Evolutionary conservation across 2,797 vertebrate genomes (phyloP).

Genomic region (Notoglanidium macrostoma): DNA sequence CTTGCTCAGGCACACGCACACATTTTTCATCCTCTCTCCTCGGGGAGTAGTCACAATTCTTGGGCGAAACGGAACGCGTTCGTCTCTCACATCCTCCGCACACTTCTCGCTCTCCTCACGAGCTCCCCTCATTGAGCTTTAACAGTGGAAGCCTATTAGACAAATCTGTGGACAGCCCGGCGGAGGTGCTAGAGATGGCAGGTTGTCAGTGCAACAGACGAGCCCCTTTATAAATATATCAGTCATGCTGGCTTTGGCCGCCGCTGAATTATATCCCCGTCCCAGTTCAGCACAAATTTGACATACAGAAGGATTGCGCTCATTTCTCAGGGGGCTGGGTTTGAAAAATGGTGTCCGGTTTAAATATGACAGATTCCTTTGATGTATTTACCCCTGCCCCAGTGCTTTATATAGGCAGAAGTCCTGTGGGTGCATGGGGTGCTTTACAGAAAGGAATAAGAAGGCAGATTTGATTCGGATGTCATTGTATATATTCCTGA

Average conservation of each 20-base stretch:
- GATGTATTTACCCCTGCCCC: slow-evolving; percentile 75
- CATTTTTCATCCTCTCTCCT: slow-evolving; percentile 65
- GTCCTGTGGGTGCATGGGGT: slow-evolving; percentile 47
- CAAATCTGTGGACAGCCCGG: slow-evolving; percentile 73
- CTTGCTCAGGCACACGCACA: slow-evolving; percentile 11
- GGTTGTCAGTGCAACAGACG: slow-evolving; percentile 71
- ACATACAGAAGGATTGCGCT: slow-evolving; percentile 56
- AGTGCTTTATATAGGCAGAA: slow-evolving; percentile 46
- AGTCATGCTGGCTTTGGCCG: slow-evolving; percentile 77
- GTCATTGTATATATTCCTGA: slow-evolving; percentile 20
- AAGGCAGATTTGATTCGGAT: slow-evolving; percentile 41
- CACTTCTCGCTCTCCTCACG: slow-evolving; percentile 52
- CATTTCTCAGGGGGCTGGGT: slow-evolving; percentile 58
- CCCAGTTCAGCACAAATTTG: slow-evolving; percentile 63
- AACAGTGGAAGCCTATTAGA: slow-evolving; percentile 77
- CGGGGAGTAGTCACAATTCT: slow-evolving; percentile 72
- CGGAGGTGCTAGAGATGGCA: slow-evolving; percentile 69
- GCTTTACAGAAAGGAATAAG: slow-evolving; percentile 51
- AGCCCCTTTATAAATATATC: slow-evolving; percentile 78
- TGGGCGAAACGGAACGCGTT: slow-evolving; percentile 66
- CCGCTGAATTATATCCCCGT: slow-evolving; percentile 68
- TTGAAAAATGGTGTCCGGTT: slow-evolving; percentile 71
- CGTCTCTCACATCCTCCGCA: slow-evolving; percentile 58
- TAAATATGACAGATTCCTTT: slow-evolving; percentile 68
- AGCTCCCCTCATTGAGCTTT: slow-evolving; percentile 49